These are phyloP conservation scores for Halictus quadricinctus DNA, from an alignment of 2,888 invertebrate species.

Conservation along the genomic window DNA sequence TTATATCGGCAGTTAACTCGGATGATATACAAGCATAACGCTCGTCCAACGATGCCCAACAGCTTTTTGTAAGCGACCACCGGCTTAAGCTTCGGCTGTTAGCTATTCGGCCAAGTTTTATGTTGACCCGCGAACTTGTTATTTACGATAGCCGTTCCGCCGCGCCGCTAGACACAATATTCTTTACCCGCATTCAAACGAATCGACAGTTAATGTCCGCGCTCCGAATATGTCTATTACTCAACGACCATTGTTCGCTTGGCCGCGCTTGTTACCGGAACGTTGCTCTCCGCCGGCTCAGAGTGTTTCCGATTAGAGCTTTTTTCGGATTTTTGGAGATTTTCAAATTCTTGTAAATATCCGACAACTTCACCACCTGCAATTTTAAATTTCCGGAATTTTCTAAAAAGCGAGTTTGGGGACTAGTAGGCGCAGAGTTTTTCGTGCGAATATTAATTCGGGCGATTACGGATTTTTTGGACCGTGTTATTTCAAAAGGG, in stretches of 20 bases:
- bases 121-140: constrained; percentile 55
- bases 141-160: constrained; percentile 66
- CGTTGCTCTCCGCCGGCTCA: too few species aligned
- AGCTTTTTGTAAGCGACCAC: constrained; percentile 51
- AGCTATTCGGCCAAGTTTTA: constrained; percentile 62
- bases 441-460: too few species aligned
- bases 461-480: background rate
- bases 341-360: too few species aligned
- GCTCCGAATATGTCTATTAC: constrained; percentile 28
- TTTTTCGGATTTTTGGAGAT: too few species aligned
- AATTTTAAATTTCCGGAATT: too few species aligned
- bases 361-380: too few species aligned
- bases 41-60: constrained; percentile 54
- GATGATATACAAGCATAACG: constrained; percentile 62
- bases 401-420: too few species aligned
- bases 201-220: constrained; percentile 55
- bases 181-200: constrained; percentile 34
- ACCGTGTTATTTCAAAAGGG: too few species aligned
- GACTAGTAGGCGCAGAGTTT: too few species aligned
- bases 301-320: background rate
- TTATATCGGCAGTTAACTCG: constrained; percentile 70
- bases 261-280: background rate
- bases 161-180: constrained; percentile 32
- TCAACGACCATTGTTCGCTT: background rate
- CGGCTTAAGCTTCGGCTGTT: constrained; percentile 53